Evolutionary conservation across 2,888 invertebrate genomes (phyloP).

Genomic region (Osmoderma eremita): DNA sequence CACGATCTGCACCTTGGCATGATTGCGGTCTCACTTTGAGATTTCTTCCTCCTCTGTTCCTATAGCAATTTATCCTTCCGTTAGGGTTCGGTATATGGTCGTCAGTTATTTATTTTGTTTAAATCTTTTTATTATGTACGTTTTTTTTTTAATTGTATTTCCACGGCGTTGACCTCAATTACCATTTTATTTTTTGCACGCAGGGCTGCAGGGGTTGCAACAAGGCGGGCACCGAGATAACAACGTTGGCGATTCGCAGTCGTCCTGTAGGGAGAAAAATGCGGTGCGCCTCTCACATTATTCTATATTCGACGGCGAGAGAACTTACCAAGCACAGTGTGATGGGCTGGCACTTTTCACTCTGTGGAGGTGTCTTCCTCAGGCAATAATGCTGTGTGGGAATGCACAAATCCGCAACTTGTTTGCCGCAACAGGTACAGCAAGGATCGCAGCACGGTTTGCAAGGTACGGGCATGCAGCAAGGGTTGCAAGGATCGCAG

Average conservation of each 20-base stretch:
- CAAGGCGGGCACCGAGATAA: constrained; percentile 34
- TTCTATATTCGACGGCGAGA: background rate
- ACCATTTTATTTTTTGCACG: constrained; percentile 20
- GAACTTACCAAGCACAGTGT: constrained; percentile 47
- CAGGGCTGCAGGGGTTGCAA: constrained; percentile 25
- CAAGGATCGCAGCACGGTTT: constrained; percentile 48
- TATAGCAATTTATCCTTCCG: background rate
- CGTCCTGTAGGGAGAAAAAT: constrained; percentile 31
- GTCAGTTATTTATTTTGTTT: background rate
- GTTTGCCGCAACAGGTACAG: constrained; percentile 48
- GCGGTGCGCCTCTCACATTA: background rate
- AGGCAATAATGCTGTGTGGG: constrained; percentile 48
- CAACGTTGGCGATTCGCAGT: constrained; percentile 40
- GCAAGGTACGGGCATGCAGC: constrained; percentile 45
- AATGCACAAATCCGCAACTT: constrained; percentile 35
- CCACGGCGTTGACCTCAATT: background rate
- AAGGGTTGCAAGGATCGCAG: constrained; percentile 46
- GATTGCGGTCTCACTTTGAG: no score
- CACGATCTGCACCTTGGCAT: constrained; percentile 43
- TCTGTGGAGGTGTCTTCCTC: constrained; percentile 45
- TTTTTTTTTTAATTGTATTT: background rate
- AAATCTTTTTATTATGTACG: background rate
- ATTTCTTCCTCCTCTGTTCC: background rate
- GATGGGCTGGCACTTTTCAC: constrained; percentile 37
- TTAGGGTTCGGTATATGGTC: background rate